A percentile compares a stretch with the other conserved stretches of the same genome.
phyloP scores from a whole-genome alignment of 2,113 vertebrate species.

The Gobiocypris rarus region DNA sequence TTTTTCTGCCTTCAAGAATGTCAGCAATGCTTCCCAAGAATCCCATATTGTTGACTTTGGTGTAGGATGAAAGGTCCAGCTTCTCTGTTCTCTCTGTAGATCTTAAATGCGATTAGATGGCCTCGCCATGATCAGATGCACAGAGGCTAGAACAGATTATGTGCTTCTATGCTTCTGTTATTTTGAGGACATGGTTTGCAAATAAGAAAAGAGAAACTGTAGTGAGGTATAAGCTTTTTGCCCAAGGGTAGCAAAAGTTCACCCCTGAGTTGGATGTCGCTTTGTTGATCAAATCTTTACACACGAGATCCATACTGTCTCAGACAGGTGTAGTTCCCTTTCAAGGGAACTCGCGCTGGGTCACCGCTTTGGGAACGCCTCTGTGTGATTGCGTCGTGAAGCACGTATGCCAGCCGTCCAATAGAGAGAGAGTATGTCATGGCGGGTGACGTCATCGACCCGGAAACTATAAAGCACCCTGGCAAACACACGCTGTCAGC shows the following conservation, averaged over 20 bases:
- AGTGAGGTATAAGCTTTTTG: constrained; percentile 23
- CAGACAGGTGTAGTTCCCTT: constrained; percentile 3
- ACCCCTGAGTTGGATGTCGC: neutral
- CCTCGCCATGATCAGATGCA: constrained; percentile 70
- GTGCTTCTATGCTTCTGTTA: constrained; percentile 65
- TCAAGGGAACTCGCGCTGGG: too few species aligned
- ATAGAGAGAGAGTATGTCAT: too few species aligned
- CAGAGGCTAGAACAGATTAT: constrained; percentile 64
- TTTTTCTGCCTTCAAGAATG: constrained; percentile 75
- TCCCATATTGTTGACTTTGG: constrained; percentile 79
- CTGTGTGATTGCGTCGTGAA: too few species aligned
- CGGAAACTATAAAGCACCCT: too few species aligned
- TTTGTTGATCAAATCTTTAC: constrained; percentile 8
- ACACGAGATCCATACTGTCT: neutral
- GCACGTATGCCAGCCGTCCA: too few species aligned
- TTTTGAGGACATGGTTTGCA: constrained; percentile 46
- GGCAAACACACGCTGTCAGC: too few species aligned
- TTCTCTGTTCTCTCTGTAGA: constrained; percentile 72
- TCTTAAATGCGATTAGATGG: constrained; percentile 75
- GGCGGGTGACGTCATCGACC: too few species aligned
- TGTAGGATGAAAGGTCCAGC: constrained; percentile 76
- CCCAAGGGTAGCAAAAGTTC: constrained; percentile 32
- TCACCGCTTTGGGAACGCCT: too few species aligned
- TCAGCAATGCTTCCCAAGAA: constrained; percentile 77
- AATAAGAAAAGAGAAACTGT: constrained; percentile 42